Evolutionary conservation across 2,888 invertebrate species (phyloP).

Genomic region (Trachelus tabidus): DNA sequence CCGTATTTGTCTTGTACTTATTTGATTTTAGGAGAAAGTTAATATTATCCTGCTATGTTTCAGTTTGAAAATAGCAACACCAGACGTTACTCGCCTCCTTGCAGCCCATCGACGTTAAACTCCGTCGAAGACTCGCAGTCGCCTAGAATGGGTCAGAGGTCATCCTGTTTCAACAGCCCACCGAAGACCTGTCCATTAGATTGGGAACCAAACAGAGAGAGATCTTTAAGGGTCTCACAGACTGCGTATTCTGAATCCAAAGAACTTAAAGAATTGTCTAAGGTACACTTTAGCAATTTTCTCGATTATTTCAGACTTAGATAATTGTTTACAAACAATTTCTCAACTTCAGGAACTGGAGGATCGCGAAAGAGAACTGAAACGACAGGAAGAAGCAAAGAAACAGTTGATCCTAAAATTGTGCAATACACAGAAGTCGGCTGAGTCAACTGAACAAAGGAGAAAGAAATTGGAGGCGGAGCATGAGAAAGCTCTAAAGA

Average conservation of each 20-base stretch:
- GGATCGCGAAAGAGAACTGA: conserved; percentile 49
- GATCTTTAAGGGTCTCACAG: conserved; percentile 20
- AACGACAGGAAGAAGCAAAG: conserved; percentile 53
- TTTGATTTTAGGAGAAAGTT: background rate
- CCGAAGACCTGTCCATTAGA: conserved; percentile 43
- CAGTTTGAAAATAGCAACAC: conserved; percentile 56
- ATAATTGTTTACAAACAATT: background rate
- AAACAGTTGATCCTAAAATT: conserved; percentile 56
- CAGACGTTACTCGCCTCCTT: conserved; percentile 51
- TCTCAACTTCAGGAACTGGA: conserved; percentile 49
- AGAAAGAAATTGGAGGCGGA: conserved; percentile 68
- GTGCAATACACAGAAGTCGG: conserved; percentile 49
- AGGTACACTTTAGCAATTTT: conserved; percentile 35
- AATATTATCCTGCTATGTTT: background rate
- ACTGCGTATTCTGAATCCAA: conserved; percentile 22
- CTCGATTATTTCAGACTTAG: background rate
- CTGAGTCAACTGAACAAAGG: conserved; percentile 46
- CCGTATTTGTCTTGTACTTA: background rate
- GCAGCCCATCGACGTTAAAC: conserved; percentile 47
- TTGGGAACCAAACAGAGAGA: conserved; percentile 48
- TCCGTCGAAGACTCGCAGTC: conserved; percentile 40
- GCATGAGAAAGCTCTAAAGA: conserved; percentile 70
- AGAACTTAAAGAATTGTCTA: conserved; percentile 42
- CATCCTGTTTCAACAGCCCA: conserved; percentile 35
- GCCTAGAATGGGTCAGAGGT: conserved; percentile 40